Evolutionary conservation across 2,113 vertebrate species (phyloP).

Genomic region (Crocuta crocuta): DNA sequence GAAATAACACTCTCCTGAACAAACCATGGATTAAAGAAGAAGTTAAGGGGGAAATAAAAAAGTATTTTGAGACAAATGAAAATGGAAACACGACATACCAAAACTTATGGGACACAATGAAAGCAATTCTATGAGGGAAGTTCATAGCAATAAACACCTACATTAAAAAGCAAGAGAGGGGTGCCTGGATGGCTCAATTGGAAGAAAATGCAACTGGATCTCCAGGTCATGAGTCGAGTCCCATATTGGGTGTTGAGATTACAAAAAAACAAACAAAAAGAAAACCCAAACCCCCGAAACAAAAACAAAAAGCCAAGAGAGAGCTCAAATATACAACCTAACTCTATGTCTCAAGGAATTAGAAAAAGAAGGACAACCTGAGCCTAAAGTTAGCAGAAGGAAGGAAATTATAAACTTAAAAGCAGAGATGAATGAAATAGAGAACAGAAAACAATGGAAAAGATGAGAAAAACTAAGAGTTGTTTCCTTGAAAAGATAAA

Average conservation of each 20-base stretch:
- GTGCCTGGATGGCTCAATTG: background rate
- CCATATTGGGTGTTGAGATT: background rate
- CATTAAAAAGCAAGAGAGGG: background rate
- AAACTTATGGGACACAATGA: background rate
- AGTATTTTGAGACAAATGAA: constrained; percentile 12
- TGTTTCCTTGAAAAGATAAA: background rate
- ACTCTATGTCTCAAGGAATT: background rate
- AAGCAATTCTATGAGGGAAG: background rate
- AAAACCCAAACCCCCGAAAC: background rate
- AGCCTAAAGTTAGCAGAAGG: background rate
- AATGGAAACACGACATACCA: background rate
- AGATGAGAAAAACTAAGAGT: constrained; percentile 2
- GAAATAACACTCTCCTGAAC: background rate
- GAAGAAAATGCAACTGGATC: background rate
- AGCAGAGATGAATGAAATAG: background rate
- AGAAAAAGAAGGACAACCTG: background rate
- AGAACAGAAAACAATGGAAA: background rate
- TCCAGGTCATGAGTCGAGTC: background rate
- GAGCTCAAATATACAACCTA: background rate
- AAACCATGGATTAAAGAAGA: background rate
- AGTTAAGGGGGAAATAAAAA: background rate
- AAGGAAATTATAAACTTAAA: background rate
- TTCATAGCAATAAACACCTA: background rate
- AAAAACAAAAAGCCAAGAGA: background rate
- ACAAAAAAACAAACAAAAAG: background rate